phyloP scores from a whole-genome alignment of 2,888 invertebrate genomes.

The Eremobia ochroleuca region DNA sequence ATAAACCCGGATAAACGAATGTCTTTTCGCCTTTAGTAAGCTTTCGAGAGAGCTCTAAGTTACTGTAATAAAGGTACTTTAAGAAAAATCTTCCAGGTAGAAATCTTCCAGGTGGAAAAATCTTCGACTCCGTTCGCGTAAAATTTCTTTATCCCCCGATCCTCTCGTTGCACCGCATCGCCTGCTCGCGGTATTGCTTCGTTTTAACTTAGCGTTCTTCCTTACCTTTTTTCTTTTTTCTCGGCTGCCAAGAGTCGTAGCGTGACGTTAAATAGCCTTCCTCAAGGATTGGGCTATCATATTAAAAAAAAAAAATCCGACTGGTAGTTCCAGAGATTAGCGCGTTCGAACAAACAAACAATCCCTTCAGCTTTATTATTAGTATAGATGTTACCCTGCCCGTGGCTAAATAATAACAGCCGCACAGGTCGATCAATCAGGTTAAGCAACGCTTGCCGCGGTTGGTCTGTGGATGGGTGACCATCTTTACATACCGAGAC shows the following conservation, averaged over 20 bases:
- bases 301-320: background rate
- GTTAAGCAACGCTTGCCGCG: too few species aligned
- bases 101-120: background rate
- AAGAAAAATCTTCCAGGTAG: background rate
- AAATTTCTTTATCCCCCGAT: too few species aligned
- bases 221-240: background rate
- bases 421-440: too few species aligned
- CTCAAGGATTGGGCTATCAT: background rate
- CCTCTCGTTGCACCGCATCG: background rate
- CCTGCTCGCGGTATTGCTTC: background rate
- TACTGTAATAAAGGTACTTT: background rate
- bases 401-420: too few species aligned
- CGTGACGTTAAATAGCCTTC: background rate
- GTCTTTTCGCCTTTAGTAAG: background rate
- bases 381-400: too few species aligned
- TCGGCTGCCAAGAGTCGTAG: background rate
- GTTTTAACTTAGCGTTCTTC: background rate
- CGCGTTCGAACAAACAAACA: background rate
- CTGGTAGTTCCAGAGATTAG: background rate
- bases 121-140: too few species aligned
- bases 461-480: too few species aligned
- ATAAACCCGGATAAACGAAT: background rate
- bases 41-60: conserved; percentile 8
- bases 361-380: background rate
- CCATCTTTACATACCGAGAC: too few species aligned